phyloP scores from a whole-genome alignment of 2,113 vertebrate genomes.

The Mandrillus leucophaeus region DNA sequence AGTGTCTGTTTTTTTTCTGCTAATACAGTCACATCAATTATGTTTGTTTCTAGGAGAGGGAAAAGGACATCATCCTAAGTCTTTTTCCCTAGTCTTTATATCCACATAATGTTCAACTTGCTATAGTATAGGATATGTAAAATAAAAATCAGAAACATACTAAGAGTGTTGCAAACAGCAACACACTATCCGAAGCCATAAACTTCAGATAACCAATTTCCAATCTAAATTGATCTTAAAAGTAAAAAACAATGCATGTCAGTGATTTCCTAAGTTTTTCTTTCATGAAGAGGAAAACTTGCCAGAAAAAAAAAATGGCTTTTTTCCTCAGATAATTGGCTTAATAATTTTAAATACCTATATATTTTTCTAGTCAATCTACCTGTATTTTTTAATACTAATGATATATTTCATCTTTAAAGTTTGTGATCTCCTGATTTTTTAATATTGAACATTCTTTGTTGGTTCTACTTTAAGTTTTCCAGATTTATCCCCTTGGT shows the following conservation, averaged over 20 bases:
- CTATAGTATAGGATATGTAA: background rate
- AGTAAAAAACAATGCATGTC: background rate
- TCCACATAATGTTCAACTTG: background rate
- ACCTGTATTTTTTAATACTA: background rate
- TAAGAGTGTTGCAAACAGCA: background rate
- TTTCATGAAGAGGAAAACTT: background rate
- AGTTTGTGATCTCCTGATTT: background rate
- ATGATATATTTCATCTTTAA: background rate
- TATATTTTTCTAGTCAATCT: background rate
- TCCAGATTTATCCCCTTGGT: background rate
- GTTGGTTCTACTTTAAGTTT: background rate
- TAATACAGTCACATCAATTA: slow-evolving; percentile 38
- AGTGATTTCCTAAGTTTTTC: background rate
- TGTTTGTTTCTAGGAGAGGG: background rate
- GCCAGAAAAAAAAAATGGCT: background rate
- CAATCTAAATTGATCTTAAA: slow-evolving; percentile 9
- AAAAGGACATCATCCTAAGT: background rate
- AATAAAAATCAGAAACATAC: background rate
- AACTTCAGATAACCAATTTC: background rate
- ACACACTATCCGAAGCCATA: background rate
- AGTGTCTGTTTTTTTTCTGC: slow-evolving; percentile 12
- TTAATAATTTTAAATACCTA: background rate
- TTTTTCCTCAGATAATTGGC: background rate
- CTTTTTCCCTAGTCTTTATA: background rate
- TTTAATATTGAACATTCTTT: background rate